phyloP scores from a whole-genome alignment of 2,888 invertebrate species.

The Agapostemon virescens region DNA sequence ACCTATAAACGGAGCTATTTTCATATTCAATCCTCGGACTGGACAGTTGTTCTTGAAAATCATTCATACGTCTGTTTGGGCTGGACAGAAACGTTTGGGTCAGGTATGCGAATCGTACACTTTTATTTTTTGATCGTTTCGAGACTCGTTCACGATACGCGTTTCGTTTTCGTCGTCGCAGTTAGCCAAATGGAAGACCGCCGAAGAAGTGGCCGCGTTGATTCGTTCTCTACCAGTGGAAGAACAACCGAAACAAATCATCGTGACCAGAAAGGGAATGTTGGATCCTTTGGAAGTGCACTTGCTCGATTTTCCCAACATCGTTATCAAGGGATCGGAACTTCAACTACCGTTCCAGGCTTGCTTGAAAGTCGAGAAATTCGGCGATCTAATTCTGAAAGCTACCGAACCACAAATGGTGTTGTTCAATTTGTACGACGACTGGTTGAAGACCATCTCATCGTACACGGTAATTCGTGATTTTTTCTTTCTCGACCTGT shows the following conservation, averaged over 20 bases:
- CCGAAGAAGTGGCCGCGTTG: constrained; percentile 99
- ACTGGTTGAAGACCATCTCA: constrained; percentile 99
- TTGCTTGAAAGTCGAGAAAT: constrained; percentile 99
- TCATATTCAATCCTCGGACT: constrained; percentile 99
- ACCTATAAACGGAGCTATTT: constrained; percentile 99
- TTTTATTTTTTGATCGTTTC: not conserved
- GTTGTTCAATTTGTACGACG: constrained; percentile 98
- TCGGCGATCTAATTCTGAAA: constrained; percentile 98
- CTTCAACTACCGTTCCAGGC: constrained; percentile 99
- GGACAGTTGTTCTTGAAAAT: constrained; percentile 99
- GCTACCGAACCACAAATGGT: constrained; percentile 99
- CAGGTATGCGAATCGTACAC: constrained; percentile 76
- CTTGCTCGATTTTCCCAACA: constrained; percentile 99
- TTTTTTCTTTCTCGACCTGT: not conserved
- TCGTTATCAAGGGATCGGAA: constrained; percentile 99
- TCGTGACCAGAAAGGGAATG: constrained; percentile 99
- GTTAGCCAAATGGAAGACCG: constrained; percentile 99
- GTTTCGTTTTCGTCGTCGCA: constrained; percentile 73
- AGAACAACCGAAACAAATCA: constrained; percentile 99
- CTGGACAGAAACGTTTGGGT: constrained; percentile 99
- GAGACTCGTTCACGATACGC: too few relatives aligned
- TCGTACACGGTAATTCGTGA: constrained; percentile 89
- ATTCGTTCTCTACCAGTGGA: constrained; percentile 99
- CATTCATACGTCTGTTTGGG: constrained; percentile 99
- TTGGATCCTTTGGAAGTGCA: constrained; percentile 99